Conservation (phyloP, 53 echinoderm and acorn worm genomes). For the Arbacia lixula region DNA sequence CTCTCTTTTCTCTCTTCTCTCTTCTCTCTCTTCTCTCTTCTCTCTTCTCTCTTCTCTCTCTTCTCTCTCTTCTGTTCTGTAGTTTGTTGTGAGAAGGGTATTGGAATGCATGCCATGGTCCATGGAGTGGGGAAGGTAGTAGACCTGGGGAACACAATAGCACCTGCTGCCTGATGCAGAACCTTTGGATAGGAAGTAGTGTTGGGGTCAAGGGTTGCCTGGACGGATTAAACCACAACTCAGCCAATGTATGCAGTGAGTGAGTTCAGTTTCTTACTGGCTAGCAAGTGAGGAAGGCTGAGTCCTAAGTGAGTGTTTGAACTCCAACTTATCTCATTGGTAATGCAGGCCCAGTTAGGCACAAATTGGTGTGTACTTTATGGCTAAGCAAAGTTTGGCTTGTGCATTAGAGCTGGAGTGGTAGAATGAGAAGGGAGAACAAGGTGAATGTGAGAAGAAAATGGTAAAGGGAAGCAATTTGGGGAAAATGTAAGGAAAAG, state of each 20-base stretch:
- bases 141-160: no score
- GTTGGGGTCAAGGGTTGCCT: conserved; percentile 31
- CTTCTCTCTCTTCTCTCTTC: neutral
- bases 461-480: no score
- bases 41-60: neutral
- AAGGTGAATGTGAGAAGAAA: no score
- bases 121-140: no score
- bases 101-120: conserved; percentile 29
- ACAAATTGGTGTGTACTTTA: conserved; percentile 34
- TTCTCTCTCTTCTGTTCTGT: neutral
- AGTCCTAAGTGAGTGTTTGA: no score
- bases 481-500: no score
- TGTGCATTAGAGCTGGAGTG: no score
- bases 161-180: conserved; percentile 41
- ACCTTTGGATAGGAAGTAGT: conserved; percentile 44
- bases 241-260: no score
- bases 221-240: no score
- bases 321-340: conserved; percentile 13
- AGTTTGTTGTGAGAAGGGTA: conserved; percentile 2
- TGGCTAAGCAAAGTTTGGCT: conserved; percentile 2
- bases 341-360: conserved; percentile 23
- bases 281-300: no score
- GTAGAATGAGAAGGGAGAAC: no score
- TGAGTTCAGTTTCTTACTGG: no score
- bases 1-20: neutral